Evolutionary conservation across 2,113 vertebrate species (phyloP).

Genomic region (Mesembrinibis cayennensis): DNA sequence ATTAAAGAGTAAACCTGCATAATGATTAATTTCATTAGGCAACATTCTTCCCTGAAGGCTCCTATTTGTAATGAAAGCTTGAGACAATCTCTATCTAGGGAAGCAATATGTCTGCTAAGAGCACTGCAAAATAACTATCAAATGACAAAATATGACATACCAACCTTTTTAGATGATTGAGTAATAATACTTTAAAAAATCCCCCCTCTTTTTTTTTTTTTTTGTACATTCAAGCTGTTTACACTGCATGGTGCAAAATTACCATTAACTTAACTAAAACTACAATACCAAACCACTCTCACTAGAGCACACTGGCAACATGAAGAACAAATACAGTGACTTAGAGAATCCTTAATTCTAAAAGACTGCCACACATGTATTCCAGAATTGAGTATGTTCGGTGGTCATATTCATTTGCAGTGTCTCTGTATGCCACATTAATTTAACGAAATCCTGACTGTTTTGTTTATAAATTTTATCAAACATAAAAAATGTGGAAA

Average conservation of each 20-base stretch:
- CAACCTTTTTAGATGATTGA: neutral
- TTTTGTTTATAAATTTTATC: neutral
- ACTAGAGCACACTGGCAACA: neutral
- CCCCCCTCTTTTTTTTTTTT: neutral
- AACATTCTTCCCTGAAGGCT: slow-evolving; percentile 17
- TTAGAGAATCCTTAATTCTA: neutral
- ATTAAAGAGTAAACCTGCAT: neutral
- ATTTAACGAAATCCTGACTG: neutral
- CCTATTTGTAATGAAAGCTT: slow-evolving; percentile 34
- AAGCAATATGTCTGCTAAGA: neutral
- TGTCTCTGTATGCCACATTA: neutral
- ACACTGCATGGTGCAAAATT: neutral
- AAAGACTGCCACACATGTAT: neutral
- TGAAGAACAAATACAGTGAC: neutral
- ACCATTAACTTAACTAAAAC: neutral
- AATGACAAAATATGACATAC: neutral
- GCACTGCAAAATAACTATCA: neutral
- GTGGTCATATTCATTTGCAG: neutral
- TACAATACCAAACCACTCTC: neutral
- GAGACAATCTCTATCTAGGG: neutral
- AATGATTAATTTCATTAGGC: slow-evolving; percentile 46
- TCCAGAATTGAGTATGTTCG: neutral
- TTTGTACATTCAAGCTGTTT: neutral
- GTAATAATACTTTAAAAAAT: neutral
- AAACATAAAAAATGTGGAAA: neutral